Evolutionary conservation across 1,140 invertebrate species (phyloP).

Genomic region (Ylistrum balloti): DNA sequence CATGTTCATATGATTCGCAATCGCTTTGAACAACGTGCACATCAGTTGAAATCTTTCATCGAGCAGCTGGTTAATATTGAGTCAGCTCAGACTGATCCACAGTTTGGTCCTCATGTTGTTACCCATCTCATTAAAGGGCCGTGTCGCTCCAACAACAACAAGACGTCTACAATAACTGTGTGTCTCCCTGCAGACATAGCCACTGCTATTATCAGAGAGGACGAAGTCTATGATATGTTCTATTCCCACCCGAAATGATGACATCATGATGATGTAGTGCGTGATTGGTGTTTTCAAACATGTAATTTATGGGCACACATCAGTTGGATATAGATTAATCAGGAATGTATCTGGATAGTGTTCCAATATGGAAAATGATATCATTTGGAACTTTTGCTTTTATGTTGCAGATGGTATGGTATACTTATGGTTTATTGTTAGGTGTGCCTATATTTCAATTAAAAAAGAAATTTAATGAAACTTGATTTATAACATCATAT

Average conservation of each 20-base stretch:
- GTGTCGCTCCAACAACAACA: slow-evolving; percentile 56
- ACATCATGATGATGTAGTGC: background rate
- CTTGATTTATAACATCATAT: too few species aligned
- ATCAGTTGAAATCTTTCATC: slow-evolving; percentile 50
- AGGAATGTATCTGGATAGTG: too few species aligned
- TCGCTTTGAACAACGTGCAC: slow-evolving; percentile 20
- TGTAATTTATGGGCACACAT: too few species aligned
- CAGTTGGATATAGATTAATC: too few species aligned
- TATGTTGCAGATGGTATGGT: too few species aligned
- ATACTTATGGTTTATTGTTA: too few species aligned
- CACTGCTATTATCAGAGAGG: slow-evolving; percentile 57
- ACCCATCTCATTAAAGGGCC: slow-evolving; percentile 58
- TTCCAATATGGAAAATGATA: too few species aligned
- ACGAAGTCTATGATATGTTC: slow-evolving; percentile 55
- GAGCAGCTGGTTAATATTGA: slow-evolving; percentile 45
- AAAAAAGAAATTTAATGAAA: too few species aligned
- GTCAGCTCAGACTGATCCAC: slow-evolving; percentile 45
- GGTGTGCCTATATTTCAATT: too few species aligned
- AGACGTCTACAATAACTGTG: slow-evolving; percentile 53
- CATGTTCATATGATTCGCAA: slow-evolving; percentile 33
- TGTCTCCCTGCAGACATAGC: slow-evolving; percentile 61
- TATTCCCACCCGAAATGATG: background rate
- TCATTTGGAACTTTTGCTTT: too few species aligned
- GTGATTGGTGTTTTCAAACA: too few species aligned
- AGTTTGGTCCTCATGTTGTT: slow-evolving; percentile 55